These are phyloP conservation scores for Gymnocheta viridis DNA, from an alignment of 2,888 invertebrate genomes.

Conservation along the genomic window DNA sequence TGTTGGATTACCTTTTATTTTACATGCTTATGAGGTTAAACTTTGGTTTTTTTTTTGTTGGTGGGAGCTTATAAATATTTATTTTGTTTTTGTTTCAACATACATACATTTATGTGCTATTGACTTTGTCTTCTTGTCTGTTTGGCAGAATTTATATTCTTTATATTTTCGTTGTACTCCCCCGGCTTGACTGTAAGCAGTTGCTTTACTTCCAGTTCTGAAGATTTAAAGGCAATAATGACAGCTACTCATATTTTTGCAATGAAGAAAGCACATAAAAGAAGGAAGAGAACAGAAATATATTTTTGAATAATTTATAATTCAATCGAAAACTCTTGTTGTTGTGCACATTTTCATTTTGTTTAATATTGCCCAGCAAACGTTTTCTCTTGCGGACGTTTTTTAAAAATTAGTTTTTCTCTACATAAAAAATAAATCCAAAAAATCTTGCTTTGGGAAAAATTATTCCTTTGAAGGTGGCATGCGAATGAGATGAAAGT, in stretches of 20 bases:
- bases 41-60: background rate
- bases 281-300: background rate
- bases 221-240: no score
- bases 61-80: background rate
- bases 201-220: background rate
- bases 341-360: background rate
- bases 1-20: no score
- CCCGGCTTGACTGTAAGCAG: background rate
- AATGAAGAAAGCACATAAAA: background rate
- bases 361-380: background rate
- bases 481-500: no score
- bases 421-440: no score
- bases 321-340: background rate
- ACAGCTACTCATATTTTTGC: no score
- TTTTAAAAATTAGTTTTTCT: no score
- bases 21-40: no score
- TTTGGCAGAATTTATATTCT: background rate
- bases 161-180: background rate
- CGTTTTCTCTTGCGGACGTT: no score
- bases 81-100: background rate
- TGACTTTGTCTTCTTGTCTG: background rate
- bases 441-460: no score
- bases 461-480: no score
- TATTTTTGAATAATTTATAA: background rate
- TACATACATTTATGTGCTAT: no score